Conservation (phyloP, 1,140 invertebrate species). For the Monochamus saltuarius region DNA sequence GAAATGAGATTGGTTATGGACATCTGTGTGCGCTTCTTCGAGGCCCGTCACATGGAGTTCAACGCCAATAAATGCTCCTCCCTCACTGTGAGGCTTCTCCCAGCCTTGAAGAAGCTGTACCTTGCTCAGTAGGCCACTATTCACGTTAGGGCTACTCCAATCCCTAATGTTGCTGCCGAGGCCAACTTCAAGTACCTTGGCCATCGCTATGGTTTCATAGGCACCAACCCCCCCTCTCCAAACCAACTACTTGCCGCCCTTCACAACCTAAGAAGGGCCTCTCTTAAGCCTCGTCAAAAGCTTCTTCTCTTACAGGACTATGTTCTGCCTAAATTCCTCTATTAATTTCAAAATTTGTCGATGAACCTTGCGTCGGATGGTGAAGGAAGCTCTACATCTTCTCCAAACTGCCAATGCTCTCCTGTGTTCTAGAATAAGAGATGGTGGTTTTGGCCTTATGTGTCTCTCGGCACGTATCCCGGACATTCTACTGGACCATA, state of each 20-base stretch:
- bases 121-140: conserved; percentile 7
- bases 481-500: background rate
- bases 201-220: conserved; percentile 34
- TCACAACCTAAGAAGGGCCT: background rate
- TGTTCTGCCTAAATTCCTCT: conserved; percentile 11
- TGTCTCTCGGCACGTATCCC: background rate
- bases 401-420: conserved; percentile 12
- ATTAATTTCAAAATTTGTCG: conserved; percentile 13
- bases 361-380: conserved; percentile 6
- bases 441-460: background rate
- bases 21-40: conserved; percentile 11
- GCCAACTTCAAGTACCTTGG: conserved; percentile 45
- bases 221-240: conserved; percentile 5
- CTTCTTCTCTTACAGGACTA: conserved; percentile 11
- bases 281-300: conserved; percentile 27
- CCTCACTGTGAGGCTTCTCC: too few species aligned
- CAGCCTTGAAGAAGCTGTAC: too few species aligned
- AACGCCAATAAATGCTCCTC: conserved; percentile 41
- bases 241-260: background rate
- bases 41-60: conserved; percentile 26
- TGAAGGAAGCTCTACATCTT: conserved; percentile 21
- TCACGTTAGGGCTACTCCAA: background rate
- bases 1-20: conserved; percentile 27
- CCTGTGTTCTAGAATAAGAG: conserved; percentile 3
- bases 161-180: conserved; percentile 27